These are phyloP conservation scores for Clavelina lepadiformis DNA, from an alignment of 23 tunicate species.

Conservation along the genomic window DNA sequence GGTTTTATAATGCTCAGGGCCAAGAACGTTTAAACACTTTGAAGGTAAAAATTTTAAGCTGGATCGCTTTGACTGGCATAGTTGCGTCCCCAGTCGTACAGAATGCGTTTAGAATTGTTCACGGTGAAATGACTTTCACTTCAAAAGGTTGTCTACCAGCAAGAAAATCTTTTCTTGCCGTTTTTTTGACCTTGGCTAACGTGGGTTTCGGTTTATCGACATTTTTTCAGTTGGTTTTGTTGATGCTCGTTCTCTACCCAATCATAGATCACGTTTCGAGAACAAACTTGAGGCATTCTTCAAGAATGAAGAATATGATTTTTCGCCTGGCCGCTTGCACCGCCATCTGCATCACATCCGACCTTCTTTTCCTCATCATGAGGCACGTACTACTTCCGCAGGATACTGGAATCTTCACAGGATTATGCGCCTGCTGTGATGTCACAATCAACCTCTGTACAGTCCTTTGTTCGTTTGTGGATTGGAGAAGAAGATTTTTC, in stretches of 20 bases:
- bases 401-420: background rate
- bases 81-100: no score
- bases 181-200: background rate
- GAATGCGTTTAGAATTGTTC: no score
- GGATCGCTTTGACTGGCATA: no score
- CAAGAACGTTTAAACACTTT: background rate
- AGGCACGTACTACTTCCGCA: slow-evolving; percentile 8
- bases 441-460: background rate
- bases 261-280: background rate
- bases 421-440: slow-evolving; percentile 9
- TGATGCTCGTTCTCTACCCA: slow-evolving; percentile 8
- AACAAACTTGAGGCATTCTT: background rate
- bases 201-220: background rate
- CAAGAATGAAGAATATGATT: slow-evolving; percentile 3
- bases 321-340: slow-evolving; percentile 13
- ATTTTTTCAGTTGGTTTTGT: background rate
- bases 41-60: no score
- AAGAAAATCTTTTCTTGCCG: background rate
- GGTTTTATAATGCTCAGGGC: background rate
- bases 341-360: slow-evolving; percentile 1
- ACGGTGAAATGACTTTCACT: background rate
- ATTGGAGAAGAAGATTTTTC: background rate
- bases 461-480: slow-evolving; percentile 6
- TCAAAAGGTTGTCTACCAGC: background rate
- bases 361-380: background rate